Evolutionary conservation across 2,888 invertebrate genomes (phyloP), one percentile per base, ranked within the genome.

Genomic region (Agrochola circellaris): DNA sequence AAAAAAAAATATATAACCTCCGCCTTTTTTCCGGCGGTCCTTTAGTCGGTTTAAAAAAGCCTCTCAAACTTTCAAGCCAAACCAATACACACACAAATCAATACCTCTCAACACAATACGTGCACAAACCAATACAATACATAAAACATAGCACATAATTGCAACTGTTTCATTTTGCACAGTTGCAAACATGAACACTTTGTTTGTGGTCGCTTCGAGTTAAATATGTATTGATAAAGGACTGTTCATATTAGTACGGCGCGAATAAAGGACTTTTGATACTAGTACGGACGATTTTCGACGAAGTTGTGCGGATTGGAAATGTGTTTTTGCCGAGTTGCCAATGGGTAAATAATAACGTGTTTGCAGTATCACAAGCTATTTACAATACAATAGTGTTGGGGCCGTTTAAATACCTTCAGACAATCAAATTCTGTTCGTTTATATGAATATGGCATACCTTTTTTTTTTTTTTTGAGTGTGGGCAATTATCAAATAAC

Each of bases 161-260:
- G 68, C 77, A 75, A 79, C 80, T 62, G 87, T 79, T 88, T 83
- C 75, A 77, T 77, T 77, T 73, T 71, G 54, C 70, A 67, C 26
- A 74, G 73, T 76, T 74, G 56, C 34, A 68, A 67, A 87, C 61
- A 56, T 42, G 51, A 34, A 26, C 38, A 58, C 70, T 86, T 80
- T 80, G 79, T 88, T 86, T 71, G 79, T n/a, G 74, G 83, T 73
- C 72, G 60, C 38, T 45, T 48, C 45, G 70, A 71, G 72, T 75
- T 83, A 77, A 87, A 77, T 85, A 83, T 86, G 84, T 74, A 79
- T 76, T 79, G 73, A 69, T 79, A 72, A 70, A 86, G 66, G 65
- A 68, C 54, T 74, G 79, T 76, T 75, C 38, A 60, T 71, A 73
- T 70, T 61, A 61, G 17, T 56, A 34, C 20, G 38, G 60, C 4